Evolutionary conservation across 1,140 invertebrate species (phyloP), one percentile per base, ranked within the genome.

Genomic region (Littorina saxatilis): DNA sequence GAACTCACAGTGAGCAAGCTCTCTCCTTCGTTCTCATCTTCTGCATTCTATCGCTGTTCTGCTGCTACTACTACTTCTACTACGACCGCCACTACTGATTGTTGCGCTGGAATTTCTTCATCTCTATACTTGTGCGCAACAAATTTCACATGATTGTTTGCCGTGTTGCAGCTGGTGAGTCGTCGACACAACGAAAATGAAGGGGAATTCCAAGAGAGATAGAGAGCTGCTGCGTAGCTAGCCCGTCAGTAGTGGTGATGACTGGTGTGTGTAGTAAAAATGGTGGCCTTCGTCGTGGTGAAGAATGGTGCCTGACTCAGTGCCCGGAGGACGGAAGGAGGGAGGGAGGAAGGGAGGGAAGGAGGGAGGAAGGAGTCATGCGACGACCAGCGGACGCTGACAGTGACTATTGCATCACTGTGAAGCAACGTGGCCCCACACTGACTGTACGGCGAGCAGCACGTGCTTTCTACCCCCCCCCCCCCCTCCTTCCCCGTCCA

Each of bases 171-270:
- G 61, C 61, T 63, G 61, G 29, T 63, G 5, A 23, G 13, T n/a
- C n/a, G n/a, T n/a, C n/a, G n/a, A n/a, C n/a, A n/a, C n/a, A n/a
- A n/a, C n/a, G n/a, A n/a, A n/a, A n/a, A 0, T 20, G 20, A 2
- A 5, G 61, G 61, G 61, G 61, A 63, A 63, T 63, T 63, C 61
- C 61, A 63, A 47, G 43, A 47, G 43, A 47, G 43, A 47, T 47
- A 47, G 17, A 47, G 17, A 47, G 17, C n/a, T n/a, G n/a, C n/a
- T n/a, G n/a, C n/a, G n/a, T n/a, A n/a, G n/a, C n/a, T n/a, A n/a
- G n/a, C n/a, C n/a, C n/a, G n/a, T n/a, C n/a, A n/a, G n/a, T n/a
- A n/a, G n/a, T 23, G 55, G 20, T 58, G 55, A 27, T 23, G 55
- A 23, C 20, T 5, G 9, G 20, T 9, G 47, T 11, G 47, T 9